These are phyloP conservation scores for Polypedilum vanderplanki DNA, from an alignment of 1,140 invertebrate species.

Conservation along the genomic window DNA sequence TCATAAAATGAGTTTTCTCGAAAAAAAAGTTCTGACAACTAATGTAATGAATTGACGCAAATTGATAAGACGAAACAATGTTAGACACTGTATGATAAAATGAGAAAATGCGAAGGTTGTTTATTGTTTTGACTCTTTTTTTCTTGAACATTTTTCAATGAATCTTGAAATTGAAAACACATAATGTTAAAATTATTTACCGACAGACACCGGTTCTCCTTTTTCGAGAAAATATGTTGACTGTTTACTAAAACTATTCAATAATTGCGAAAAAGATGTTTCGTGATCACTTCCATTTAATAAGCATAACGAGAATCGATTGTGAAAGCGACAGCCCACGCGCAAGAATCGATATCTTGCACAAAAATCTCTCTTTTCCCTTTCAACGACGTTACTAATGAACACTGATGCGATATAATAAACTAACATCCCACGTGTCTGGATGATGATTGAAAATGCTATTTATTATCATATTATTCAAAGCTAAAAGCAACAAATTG, in stretches of 20 bases:
- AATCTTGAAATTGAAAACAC: neutral
- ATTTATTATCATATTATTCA: too few species aligned
- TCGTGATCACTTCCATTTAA: neutral
- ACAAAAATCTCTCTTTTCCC: neutral
- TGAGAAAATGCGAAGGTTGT: conserved; percentile 17
- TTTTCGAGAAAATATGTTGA: conserved; percentile 12
- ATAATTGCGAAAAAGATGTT: neutral
- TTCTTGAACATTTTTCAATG: neutral
- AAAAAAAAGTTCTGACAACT: neutral
- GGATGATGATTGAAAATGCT: neutral
- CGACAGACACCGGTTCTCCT: neutral
- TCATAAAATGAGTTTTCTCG: neutral
- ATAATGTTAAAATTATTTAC: neutral
- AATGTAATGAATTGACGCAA: conserved; percentile 2
- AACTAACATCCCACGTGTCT: neutral
- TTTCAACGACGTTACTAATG: neutral
- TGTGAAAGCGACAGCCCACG: neutral
- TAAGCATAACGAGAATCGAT: neutral
- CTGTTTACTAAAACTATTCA: neutral
- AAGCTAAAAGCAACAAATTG: too few species aligned
- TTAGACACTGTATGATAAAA: neutral
- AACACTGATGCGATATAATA: neutral
- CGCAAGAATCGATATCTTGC: neutral
- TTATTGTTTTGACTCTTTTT: neutral
- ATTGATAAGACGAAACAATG: neutral